Base-by-base conservation (phyloP, 2,797 vertebrate species). In the Botia almorhae region DNA sequence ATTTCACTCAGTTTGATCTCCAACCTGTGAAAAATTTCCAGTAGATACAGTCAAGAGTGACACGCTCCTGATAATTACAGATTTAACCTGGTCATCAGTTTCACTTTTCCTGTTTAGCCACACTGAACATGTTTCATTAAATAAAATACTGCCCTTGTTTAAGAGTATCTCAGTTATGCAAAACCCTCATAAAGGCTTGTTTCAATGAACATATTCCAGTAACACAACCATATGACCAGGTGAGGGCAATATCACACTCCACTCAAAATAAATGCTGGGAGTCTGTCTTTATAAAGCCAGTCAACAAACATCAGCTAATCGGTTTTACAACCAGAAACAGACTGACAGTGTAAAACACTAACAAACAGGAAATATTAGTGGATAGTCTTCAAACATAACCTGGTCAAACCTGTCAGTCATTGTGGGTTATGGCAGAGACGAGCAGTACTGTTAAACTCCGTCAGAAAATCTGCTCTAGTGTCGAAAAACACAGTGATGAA, bases 1-100 rank as follows among this genome's bases (percentile, higher is more conserved):
- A 85, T 78, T 82, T 58, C 74, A 83, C 55, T 85, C 75, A 84
- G 81, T 87, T 85, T 77, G 4, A 29, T 76, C 81, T 89, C 88
- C 87, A 69, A 89, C 80, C 26, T 82, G 67, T 74, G 88, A 51
- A 87, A 80, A 76, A 46, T 48, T 7, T 33, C 21, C 13, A 5
- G 17, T 13, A 74, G 17, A 43, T 23, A 21, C 4, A 21, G 33
- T 74, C 63, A 7, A 16, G 14, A 53, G 14, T 16, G 17, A 53
- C 14, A 17, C 51, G 14, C 14, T 53, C 11, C 46, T 16, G 73
- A 51, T 51, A 16, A 51, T 19, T 16, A 29, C 10, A 12, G 12
- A 46, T 48, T 48, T 46, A 14, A 36, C 33, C 33, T 14, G 33
- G 26, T 14, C 16, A 53, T 5, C 73, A 21, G 51, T 11, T 14